phyloP scores from a whole-genome alignment of 2,113 vertebrate genomes.

The Salminus brasiliensis region DNA sequence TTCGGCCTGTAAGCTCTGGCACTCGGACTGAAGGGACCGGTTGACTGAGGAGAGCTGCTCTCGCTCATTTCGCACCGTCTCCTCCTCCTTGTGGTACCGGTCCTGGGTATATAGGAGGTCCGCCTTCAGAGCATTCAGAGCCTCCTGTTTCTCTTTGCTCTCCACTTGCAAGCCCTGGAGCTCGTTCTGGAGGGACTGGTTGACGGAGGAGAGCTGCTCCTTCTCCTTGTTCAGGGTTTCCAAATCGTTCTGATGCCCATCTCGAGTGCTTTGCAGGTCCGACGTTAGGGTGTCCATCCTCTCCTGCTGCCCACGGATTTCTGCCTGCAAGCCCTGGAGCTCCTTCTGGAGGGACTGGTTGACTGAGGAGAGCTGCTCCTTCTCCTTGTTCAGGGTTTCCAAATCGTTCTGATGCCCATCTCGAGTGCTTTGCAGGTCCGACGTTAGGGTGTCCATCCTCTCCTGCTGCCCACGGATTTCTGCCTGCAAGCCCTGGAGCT shows the following conservation, averaged over 20 bases:
- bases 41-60: background rate
- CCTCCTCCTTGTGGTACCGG: background rate
- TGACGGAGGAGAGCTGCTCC: background rate
- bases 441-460: background rate
- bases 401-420: background rate
- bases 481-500: background rate
- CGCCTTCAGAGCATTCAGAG: background rate
- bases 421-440: background rate
- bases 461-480: background rate
- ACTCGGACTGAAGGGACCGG: background rate
- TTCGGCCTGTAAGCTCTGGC: background rate
- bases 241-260: background rate
- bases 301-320: background rate
- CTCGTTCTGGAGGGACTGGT: background rate
- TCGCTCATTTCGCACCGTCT: background rate
- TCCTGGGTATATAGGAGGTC: background rate
- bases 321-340: background rate
- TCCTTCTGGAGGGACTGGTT: slow-evolving; percentile 1
- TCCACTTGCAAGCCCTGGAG: background rate
- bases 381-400: slow-evolving; percentile 7
- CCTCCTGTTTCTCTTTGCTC: background rate
- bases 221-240: slow-evolving; percentile 12
- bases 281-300: background rate
- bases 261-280: background rate
- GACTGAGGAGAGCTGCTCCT: slow-evolving; percentile 26